Percentiles rank a stretch among this genome's conserved stretches.
These are phyloP conservation scores for Agrotis ipsilon DNA, from an alignment of 2,888 invertebrate species.

Conservation along the genomic window DNA sequence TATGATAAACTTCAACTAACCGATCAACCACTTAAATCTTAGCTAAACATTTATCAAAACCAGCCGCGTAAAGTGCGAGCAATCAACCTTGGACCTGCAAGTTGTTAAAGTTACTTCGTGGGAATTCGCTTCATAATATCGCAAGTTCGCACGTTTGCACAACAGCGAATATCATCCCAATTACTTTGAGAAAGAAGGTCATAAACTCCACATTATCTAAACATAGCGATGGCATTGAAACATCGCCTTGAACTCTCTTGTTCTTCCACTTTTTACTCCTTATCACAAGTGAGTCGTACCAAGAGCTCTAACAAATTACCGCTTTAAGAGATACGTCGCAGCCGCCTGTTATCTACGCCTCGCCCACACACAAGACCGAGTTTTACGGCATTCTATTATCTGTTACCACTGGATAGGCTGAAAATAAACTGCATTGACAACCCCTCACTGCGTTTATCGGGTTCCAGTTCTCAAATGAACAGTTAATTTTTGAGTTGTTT, in stretches of 20 bases:
- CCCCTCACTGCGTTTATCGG: slow-evolving; percentile 71
- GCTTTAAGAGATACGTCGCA: slow-evolving; percentile 81
- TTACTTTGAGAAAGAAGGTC: slow-evolving; percentile 47
- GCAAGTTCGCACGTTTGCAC: slow-evolving; percentile 12
- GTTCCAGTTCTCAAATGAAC: slow-evolving; percentile 71
- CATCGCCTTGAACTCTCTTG: slow-evolving; percentile 68
- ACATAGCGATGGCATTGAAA: slow-evolving; percentile 37
- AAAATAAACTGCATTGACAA: slow-evolving; percentile 83
- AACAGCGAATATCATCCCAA: slow-evolving; percentile 39
- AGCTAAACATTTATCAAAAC: slow-evolving; percentile 33
- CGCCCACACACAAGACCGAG: slow-evolving; percentile 85
- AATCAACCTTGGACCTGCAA: slow-evolving; percentile 40
- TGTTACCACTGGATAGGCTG: slow-evolving; percentile 81
- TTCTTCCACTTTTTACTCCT: slow-evolving; percentile 71
- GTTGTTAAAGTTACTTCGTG: slow-evolving; percentile 27
- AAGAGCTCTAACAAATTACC: slow-evolving; percentile 86
- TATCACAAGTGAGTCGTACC: slow-evolving; percentile 77
- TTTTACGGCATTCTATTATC: slow-evolving; percentile 86
- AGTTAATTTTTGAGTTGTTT: slow-evolving; percentile 56
- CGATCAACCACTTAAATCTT: slow-evolving; percentile 6
- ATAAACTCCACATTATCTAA: slow-evolving; percentile 51
- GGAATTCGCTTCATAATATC: slow-evolving; percentile 31
- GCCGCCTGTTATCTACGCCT: slow-evolving; percentile 79
- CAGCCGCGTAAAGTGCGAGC: slow-evolving; percentile 26
- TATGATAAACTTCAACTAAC: neutral